phyloP scores from a whole-genome alignment of 2,888 invertebrate species.

The Microctonus hyperodae region DNA sequence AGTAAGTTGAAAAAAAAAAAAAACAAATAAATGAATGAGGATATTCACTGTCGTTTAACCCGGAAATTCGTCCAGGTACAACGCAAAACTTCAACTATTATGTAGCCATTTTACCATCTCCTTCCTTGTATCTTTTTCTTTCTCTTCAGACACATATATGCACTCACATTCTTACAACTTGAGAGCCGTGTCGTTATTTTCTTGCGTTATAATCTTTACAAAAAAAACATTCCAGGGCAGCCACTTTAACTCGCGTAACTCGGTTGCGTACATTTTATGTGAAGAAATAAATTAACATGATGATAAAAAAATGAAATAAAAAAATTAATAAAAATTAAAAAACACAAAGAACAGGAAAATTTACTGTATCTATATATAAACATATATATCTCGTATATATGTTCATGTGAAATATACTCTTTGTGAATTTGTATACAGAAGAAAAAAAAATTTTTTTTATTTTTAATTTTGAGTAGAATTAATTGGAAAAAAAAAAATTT shows the following conservation, averaged over 20 bases:
- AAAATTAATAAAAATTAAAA: background rate
- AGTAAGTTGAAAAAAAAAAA: conserved; percentile 17
- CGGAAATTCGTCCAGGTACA: conserved; percentile 36
- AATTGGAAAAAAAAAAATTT: background rate
- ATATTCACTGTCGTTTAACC: conserved; percentile 31
- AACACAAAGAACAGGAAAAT: background rate
- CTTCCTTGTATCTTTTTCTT: conserved; percentile 22
- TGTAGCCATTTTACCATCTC: conserved; percentile 27
- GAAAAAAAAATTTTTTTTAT: background rate
- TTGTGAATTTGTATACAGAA: too few relatives aligned
- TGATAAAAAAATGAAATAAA: background rate
- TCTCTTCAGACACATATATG: conserved; percentile 10
- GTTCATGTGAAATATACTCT: background rate
- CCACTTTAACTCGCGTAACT: background rate
- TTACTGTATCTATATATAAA: background rate
- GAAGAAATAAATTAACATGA: conserved; percentile 1
- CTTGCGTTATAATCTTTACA: conserved; percentile 36
- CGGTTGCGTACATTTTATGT: conserved; percentile 21
- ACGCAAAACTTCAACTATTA: conserved; percentile 39
- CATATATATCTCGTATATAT: background rate
- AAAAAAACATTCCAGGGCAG: conserved; percentile 9
- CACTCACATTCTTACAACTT: conserved; percentile 10
- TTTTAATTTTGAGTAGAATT: background rate
- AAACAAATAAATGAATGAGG: conserved; percentile 13
- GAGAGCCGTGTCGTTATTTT: conserved; percentile 30